Evolutionary conservation across 2,113 vertebrate genomes (phyloP).

Genomic region (Egretta garzetta): DNA sequence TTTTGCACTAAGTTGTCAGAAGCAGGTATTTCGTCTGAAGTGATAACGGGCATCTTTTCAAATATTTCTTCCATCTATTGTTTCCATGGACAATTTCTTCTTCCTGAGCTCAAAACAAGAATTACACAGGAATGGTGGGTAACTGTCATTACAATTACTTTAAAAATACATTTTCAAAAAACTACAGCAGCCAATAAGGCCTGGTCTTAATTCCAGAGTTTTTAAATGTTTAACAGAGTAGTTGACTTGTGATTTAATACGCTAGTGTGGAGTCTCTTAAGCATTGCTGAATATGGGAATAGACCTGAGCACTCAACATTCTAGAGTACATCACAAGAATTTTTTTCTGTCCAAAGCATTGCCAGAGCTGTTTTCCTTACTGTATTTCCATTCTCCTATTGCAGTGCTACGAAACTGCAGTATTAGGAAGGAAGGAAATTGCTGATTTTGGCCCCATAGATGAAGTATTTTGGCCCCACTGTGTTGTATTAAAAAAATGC

Average conservation of each 20-base stretch:
- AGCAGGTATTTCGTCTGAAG: constrained; percentile 88
- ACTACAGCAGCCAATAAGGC: neutral
- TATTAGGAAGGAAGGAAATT: neutral
- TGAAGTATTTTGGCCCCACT: neutral
- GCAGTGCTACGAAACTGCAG: neutral
- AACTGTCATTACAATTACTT: neutral
- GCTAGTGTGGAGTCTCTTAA: neutral
- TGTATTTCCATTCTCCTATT: neutral
- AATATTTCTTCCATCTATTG: constrained; percentile 97
- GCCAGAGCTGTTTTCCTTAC: neutral
- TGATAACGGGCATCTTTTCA: constrained; percentile 95
- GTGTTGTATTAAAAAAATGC: neutral
- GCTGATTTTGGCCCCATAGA: neutral
- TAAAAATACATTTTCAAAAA: neutral
- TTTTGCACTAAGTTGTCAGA: constrained; percentile 92
- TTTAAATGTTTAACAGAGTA: neutral
- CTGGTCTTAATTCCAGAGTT: neutral
- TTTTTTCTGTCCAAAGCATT: neutral
- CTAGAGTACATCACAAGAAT: neutral
- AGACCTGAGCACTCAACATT: neutral
- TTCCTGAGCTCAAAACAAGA: constrained; percentile 90
- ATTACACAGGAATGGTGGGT: constrained; percentile 94
- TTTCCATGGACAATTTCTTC: constrained; percentile 94
- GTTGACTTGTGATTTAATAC: neutral
- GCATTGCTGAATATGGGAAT: neutral